Base-by-base conservation (phyloP, 2,797 vertebrate species). In the Oreochromis mossambicus region DNA sequence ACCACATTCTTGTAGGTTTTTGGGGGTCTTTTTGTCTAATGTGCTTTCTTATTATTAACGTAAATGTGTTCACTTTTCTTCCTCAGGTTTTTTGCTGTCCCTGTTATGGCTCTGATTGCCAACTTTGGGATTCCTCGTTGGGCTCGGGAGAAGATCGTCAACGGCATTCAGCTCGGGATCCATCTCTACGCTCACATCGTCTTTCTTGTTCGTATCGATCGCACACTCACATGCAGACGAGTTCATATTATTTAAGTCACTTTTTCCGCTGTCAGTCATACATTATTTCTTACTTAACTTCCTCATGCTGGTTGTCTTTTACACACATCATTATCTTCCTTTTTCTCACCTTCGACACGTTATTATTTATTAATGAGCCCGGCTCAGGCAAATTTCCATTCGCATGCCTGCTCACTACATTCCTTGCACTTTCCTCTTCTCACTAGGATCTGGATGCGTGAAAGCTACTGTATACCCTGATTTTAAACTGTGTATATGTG, bases 121-220 rank as follows among this genome's bases (percentile, higher is more conserved):
- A 98, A 98, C 95, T 98, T 98, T 6, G 97, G 97, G 81, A 99
- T 99, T 89, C 97, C 98, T 21, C 98, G 98, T 36, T 98, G 98
- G 98, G 98, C 97, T 13, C 95, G 98, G 29, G 98, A 99, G 95
- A 99, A 99, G 95, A 98, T 99, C 6, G 98, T 99, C 68, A 99
- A 99, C 4, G 98, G 98, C 55, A 98, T 98, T 88, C 98, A 98
- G 93, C 94, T 98, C 34, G 98, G 98, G 50, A 98, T 97, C 82
- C 97, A 98, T 91, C 95, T 99, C 81, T 98, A 99, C 4, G 98
- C 98, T 15, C 97, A 99, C 29, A 96, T 97, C 1, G 97, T 98
- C 79, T 99, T 99, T 91, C 96, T 98, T 77, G 97, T 98, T 91
- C 90, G 97, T 94, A 87, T 29, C 26, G 43, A 68, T 51, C 19